These are phyloP conservation scores for Stramonita haemastoma DNA, from an alignment of 2,888 invertebrate species.

Conservation along the genomic window DNA sequence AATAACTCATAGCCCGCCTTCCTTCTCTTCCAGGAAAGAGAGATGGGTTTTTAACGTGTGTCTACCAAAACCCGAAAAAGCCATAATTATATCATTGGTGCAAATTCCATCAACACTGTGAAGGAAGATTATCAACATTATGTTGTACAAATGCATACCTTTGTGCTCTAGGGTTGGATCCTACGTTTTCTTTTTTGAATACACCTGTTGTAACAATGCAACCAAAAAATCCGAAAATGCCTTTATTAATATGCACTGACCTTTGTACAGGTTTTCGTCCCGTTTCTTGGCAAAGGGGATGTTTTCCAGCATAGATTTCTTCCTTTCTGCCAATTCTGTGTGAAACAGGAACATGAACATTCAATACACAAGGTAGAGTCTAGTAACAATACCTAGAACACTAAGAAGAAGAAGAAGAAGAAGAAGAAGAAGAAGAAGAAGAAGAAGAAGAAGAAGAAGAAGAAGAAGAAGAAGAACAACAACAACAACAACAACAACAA, in stretches of 20 bases:
- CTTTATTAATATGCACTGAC: slow-evolving; percentile 38
- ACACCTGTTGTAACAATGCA: no score
- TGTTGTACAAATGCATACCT: no score
- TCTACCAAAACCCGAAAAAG: no score
- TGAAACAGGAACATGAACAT: neutral
- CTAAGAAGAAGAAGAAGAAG: no score
- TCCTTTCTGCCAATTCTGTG: slow-evolving; percentile 22
- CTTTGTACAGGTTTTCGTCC: slow-evolving; percentile 51
- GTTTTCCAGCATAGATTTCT: slow-evolving; percentile 22
- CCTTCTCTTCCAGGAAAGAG: no score
- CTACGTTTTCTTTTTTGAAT: no score
- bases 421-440: neutral
- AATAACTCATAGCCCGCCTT: no score
- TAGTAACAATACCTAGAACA: neutral
- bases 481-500: neutral
- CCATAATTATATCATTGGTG: no score
- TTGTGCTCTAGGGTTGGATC: no score
- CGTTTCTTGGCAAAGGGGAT: slow-evolving; percentile 47
- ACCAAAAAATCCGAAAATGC: neutral
- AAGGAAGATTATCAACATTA: no score
- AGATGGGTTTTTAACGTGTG: no score
- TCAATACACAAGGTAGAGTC: neutral
- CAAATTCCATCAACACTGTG: no score
- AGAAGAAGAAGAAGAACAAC: neutral
- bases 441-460: neutral